A percentile compares a stretch with the other conserved stretches of the same genome.
phyloP scores from a whole-genome alignment of 2,888 invertebrate genomes.

The Gisinianus flammeolus region DNA sequence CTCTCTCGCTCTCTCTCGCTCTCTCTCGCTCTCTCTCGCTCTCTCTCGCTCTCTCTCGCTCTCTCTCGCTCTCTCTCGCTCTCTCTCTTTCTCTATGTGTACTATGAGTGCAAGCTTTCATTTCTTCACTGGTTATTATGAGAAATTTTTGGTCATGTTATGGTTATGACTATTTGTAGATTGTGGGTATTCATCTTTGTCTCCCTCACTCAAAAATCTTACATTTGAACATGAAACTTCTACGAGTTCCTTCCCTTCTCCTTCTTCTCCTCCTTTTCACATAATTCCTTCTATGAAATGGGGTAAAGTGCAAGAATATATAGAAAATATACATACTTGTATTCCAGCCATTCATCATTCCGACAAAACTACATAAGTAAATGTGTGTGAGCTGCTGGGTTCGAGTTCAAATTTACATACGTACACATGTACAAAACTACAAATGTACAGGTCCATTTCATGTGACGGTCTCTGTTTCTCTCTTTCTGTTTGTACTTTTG shows the following conservation, averaged over 20 bases:
- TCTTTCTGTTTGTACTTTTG: too few species aligned
- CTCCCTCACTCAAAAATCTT: slow-evolving; percentile 13
- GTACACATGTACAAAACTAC: too few species aligned
- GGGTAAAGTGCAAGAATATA: neutral
- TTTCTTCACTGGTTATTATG: slow-evolving; percentile 15
- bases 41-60: neutral
- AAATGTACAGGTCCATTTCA: too few species aligned
- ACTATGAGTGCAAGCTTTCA: neutral
- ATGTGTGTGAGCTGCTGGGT: too few species aligned
- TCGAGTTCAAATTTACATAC: too few species aligned
- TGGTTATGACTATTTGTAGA: slow-evolving; percentile 20
- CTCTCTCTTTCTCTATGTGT: neutral
- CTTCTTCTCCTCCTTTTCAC: neutral
- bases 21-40: neutral
- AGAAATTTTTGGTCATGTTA: slow-evolving; percentile 23
- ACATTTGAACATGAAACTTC: neutral
- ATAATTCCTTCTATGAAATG: neutral
- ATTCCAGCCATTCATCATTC: slow-evolving; percentile 19
- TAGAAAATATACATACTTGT: neutral
- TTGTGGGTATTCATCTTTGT: slow-evolving; percentile 29
- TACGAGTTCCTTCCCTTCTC: neutral
- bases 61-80: neutral
- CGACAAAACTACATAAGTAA: too few species aligned
- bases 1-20: neutral
- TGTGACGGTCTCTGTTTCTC: too few species aligned